These are phyloP conservation scores for Motacilla tschutschensis DNA, from an alignment of 2,113 vertebrate genomes.

Conservation along the genomic window DNA sequence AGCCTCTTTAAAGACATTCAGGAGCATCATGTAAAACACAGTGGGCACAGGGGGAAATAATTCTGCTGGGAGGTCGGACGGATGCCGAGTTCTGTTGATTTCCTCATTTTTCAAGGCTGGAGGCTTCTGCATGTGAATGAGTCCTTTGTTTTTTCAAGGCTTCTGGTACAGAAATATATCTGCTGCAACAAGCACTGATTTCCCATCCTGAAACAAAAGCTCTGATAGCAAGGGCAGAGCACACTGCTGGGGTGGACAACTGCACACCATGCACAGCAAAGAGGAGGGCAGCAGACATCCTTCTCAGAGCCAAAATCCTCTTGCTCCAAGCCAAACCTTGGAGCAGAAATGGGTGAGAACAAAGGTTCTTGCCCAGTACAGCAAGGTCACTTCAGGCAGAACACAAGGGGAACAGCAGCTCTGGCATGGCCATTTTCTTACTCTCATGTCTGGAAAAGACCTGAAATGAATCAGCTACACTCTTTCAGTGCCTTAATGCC, in stretches of 20 bases:
- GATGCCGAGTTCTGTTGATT: constrained; percentile 17
- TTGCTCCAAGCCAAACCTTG: background rate
- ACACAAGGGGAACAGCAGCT: background rate
- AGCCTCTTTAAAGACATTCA: background rate
- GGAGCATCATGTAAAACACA: constrained; percentile 1
- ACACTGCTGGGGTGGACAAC: background rate
- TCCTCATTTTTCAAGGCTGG: constrained; percentile 45
- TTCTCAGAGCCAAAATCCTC: background rate
- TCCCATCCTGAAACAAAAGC: constrained; percentile 14
- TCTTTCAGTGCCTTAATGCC: background rate
- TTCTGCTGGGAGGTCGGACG: constrained; percentile 1
- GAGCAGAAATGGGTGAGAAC: background rate
- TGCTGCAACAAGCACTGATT: background rate
- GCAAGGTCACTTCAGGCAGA: background rate
- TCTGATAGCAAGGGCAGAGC: background rate
- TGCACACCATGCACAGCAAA: background rate
- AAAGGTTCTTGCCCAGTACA: background rate
- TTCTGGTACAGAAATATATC: constrained; percentile 44
- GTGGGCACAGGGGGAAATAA: background rate
- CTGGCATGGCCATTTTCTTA: background rate
- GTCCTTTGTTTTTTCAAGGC: constrained; percentile 31
- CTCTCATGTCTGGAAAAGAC: background rate
- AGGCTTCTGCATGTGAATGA: constrained; percentile 38
- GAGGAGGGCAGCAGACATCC: background rate
- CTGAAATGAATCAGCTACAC: background rate